These are phyloP conservation scores for Norana najaformis DNA, from an alignment of 2,888 invertebrate genomes.

Conservation along the genomic window DNA sequence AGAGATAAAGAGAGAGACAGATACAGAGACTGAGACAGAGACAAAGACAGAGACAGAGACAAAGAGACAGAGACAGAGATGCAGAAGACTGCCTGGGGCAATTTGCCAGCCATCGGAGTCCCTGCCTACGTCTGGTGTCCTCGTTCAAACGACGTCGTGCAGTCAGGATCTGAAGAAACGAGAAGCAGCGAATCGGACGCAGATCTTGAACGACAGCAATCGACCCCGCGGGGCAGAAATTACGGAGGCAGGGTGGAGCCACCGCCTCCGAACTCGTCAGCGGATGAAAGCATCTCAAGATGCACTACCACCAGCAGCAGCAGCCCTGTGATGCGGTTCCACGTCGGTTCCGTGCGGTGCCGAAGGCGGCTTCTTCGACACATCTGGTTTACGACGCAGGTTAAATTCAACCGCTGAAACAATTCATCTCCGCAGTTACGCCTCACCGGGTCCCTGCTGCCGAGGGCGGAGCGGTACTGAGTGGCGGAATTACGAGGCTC, in stretches of 20 bases:
- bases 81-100: slow-evolving; percentile 2
- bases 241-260: slow-evolving; percentile 13
- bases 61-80: too few relatives aligned
- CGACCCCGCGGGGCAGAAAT: neutral
- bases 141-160: neutral
- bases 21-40: too few relatives aligned
- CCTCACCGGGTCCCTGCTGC: neutral
- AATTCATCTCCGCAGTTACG: neutral
- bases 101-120: neutral
- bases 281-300: neutral
- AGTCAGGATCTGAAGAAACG: neutral
- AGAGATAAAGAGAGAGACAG: too few relatives aligned
- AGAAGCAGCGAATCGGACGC: neutral
- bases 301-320: neutral
- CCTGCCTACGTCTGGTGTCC: neutral
- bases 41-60: too few relatives aligned
- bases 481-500: neutral
- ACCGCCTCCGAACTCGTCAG: neutral
- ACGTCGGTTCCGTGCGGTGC: neutral
- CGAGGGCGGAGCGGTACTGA: neutral
- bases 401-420: slow-evolving; percentile 13
- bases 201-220: neutral
- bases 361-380: neutral
- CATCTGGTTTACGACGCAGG: neutral
- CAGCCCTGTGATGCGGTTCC: neutral